Evolutionary conservation across 35 echinoderm and acorn worm species (phyloP).

Genomic region (Patiria miniata): DNA sequence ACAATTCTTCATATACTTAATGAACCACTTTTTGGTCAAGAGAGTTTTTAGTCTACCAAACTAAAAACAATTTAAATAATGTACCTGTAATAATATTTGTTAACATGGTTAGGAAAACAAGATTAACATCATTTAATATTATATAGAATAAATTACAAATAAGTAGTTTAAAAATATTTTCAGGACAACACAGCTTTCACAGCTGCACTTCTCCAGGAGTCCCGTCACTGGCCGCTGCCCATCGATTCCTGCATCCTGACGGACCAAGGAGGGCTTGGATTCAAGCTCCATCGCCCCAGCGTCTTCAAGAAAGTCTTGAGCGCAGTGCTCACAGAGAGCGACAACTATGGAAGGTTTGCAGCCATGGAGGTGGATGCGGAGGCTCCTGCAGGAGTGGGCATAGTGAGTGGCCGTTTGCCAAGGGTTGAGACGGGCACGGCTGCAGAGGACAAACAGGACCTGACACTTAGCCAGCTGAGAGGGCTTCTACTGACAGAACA

Average conservation of each 20-base stretch:
- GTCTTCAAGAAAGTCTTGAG: slow-evolving; percentile 12
- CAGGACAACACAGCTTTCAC: background rate
- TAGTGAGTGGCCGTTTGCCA: background rate
- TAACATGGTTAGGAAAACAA: no score
- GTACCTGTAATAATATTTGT: no score
- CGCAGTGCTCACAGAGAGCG: background rate
- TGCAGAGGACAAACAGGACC: background rate
- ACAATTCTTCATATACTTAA: no score
- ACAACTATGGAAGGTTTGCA: background rate
- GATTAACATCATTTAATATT: no score
- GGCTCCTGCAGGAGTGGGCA: background rate
- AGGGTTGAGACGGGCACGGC: background rate
- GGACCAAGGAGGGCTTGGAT: background rate
- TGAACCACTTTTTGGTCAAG: no score
- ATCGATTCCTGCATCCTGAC: background rate
- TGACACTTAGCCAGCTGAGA: background rate
- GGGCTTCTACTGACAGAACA: background rate
- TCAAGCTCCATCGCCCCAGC: slow-evolving; percentile 25
- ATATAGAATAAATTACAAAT: background rate
- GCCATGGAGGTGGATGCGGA: background rate
- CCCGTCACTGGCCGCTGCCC: slow-evolving; percentile 1
- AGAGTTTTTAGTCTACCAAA: no score
- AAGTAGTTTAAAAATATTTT: background rate
- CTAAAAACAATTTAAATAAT: no score
- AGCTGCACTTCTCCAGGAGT: background rate